Percentiles rank a stretch among this genome's conserved stretches.
These are phyloP conservation scores for Microctenopoma stevenorrisi DNA, from an alignment of 2,797 vertebrate genomes.

Conservation along the genomic window DNA sequence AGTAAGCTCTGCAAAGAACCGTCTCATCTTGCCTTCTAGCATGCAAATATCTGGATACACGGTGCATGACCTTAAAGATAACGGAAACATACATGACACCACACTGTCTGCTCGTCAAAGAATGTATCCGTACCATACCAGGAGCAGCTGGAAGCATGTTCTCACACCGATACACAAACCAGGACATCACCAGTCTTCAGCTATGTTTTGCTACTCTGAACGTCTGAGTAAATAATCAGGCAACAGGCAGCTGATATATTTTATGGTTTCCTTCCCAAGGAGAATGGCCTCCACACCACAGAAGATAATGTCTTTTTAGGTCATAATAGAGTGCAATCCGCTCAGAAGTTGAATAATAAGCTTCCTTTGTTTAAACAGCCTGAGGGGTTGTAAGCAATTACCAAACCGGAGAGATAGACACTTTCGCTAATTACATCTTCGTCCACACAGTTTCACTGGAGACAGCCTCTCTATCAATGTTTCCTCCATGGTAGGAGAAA, in stretches of 20 bases:
- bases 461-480: conserved; percentile 67
- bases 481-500: conserved; percentile 32
- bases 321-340: conserved; percentile 59
- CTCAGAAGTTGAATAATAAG: conserved; percentile 75
- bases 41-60: conserved; percentile 1
- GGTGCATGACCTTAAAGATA: conserved; percentile 1
- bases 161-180: conserved; percentile 16
- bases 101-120: conserved; percentile 1
- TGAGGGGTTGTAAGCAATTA: conserved; percentile 77
- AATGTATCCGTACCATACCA: neutral
- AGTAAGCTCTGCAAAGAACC: conserved; percentile 1
- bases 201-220: conserved; percentile 4
- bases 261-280: conserved; percentile 53
- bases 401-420: conserved; percentile 71
- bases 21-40: conserved; percentile 16
- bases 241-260: conserved; percentile 50
- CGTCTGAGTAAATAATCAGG: conserved; percentile 49
- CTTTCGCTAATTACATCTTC: conserved; percentile 73
- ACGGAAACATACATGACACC: too few relatives aligned
- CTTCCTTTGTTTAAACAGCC: conserved; percentile 77
- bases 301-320: conserved; percentile 62
- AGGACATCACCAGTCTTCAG: conserved; percentile 1
- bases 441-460: conserved; percentile 58
- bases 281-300: conserved; percentile 52
- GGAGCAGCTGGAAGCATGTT: conserved; percentile 15